Evolutionary conservation across 2,797 vertebrate species (phyloP), one percentile per base, ranked within the genome.

Genomic region (Falco novaeseelandiae): DNA sequence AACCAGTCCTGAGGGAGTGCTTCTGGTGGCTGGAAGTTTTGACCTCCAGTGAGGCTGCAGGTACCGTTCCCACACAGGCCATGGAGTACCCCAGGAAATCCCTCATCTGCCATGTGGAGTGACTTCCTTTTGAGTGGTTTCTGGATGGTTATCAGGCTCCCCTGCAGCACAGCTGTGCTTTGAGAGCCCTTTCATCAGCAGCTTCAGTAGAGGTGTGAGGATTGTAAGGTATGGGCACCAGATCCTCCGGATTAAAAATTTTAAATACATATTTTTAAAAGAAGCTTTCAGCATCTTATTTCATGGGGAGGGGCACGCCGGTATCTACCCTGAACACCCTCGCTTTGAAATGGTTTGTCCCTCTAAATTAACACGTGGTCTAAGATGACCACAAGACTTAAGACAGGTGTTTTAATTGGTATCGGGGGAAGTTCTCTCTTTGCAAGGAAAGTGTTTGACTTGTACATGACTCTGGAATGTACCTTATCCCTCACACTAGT

Each of bases 131-230:
- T 13, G 13, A 38, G 23, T 27, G 27, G n/a, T 57, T 70, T 71
- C 26, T 77, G n/a, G 38, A 17, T 11, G 4, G 48, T 11, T 32
- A 83, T 32, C 25, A 29, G 29, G 17, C 26, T 54, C 4, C 30
- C 19, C 29, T 0, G 0, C 61, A 32, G 8, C 22, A 34, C 2
- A 0, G 11, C 34, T 1, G 0, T 46, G 22, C 49, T 78, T 72
- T 34, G 36, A 78, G 34, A 69, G 12, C 20, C 32, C 20, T 69
- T 71, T 42, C 48, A 36, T 48, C 34, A 51, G 29, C 52, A 61
- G 20, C 48, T 81, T 83, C 52, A 32, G 19, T 23, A 76, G 46
- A 38, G n/a, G 9, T 27, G 12, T 27, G 17, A 72, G 54, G 38
- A 29, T 38, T 0, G 0, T 49, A 63, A 63, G 22, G n/a, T 20